phyloP scores from a whole-genome alignment of 1,140 invertebrate genomes.

The Drosophila cardini region DNA sequence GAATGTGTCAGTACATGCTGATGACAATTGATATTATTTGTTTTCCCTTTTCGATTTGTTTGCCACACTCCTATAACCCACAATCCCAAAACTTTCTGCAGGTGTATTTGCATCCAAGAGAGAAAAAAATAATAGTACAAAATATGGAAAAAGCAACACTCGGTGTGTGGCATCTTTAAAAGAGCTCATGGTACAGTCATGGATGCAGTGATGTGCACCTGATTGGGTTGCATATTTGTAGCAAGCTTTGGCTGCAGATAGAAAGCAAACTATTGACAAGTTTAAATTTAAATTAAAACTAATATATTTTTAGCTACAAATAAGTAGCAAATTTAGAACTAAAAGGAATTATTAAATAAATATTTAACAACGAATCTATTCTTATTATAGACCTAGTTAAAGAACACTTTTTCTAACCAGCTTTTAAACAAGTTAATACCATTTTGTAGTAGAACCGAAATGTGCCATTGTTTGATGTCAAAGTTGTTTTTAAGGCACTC shows the following conservation, averaged over 20 bases:
- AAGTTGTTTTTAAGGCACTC: not conserved
- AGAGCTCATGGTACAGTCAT: slow-evolving; percentile 29
- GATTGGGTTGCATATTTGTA: slow-evolving; percentile 9
- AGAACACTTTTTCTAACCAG: not conserved
- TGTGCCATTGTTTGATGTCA: not conserved
- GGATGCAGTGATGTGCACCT: slow-evolving; percentile 29
- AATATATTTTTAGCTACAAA: no score
- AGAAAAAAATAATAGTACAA: not conserved
- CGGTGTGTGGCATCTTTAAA: not conserved
- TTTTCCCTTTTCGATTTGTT: slow-evolving; percentile 69
- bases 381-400: not conserved
- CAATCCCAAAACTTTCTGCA: slow-evolving; percentile 22
- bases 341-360: no score
- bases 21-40: slow-evolving; percentile 82
- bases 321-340: no score
- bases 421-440: not conserved
- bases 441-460: not conserved
- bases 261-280: no score
- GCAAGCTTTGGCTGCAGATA: not conserved
- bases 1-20: slow-evolving; percentile 30
- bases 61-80: slow-evolving; percentile 21
- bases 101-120: not conserved
- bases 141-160: not conserved
- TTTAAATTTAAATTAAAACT: no score
- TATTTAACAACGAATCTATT: no score